These are phyloP conservation scores for Neuroscelio doddi DNA, from an alignment of 2,888 invertebrate genomes.

Conservation along the genomic window DNA sequence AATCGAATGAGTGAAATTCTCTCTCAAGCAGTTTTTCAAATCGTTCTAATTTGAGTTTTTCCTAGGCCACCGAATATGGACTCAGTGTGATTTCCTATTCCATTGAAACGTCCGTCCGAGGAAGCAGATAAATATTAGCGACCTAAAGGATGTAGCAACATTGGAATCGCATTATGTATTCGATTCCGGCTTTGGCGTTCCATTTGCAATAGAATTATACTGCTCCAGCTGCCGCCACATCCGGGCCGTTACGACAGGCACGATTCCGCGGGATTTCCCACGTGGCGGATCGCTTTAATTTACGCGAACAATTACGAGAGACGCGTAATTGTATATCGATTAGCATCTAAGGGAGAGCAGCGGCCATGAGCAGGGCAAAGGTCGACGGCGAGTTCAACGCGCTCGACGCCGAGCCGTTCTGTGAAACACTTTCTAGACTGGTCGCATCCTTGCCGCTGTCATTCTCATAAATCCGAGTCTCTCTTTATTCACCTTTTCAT, in stretches of 20 bases:
- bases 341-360: slow-evolving; percentile 46
- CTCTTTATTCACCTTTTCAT: slow-evolving; percentile 3
- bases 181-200: slow-evolving; percentile 21
- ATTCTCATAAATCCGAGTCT: slow-evolving; percentile 23
- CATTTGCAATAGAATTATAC: too few relatives aligned
- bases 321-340: slow-evolving; percentile 50
- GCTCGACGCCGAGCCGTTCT: slow-evolving; percentile 21
- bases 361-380: slow-evolving; percentile 45
- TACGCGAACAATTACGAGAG: slow-evolving; percentile 46
- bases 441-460: slow-evolving; percentile 22
- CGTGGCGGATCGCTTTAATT: slow-evolving; percentile 47
- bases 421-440: slow-evolving; percentile 44
- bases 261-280: slow-evolving; percentile 47
- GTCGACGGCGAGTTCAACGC: slow-evolving; percentile 41
- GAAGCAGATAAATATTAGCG: slow-evolving; percentile 28
- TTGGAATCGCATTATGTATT: slow-evolving; percentile 32
- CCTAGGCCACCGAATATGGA: too few relatives aligned
- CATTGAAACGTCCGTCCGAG: slow-evolving; percentile 6
- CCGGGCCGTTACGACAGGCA: slow-evolving; percentile 32
- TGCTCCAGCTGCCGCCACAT: too few relatives aligned
- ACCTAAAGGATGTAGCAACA: slow-evolving; percentile 24
- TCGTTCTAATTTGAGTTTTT: too few relatives aligned
- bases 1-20: too few relatives aligned
- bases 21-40: too few relatives aligned
- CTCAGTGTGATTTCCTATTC: too few relatives aligned